These are phyloP conservation scores for Urocolius indicus DNA, from an alignment of 2,113 vertebrate species.

Conservation along the genomic window DNA sequence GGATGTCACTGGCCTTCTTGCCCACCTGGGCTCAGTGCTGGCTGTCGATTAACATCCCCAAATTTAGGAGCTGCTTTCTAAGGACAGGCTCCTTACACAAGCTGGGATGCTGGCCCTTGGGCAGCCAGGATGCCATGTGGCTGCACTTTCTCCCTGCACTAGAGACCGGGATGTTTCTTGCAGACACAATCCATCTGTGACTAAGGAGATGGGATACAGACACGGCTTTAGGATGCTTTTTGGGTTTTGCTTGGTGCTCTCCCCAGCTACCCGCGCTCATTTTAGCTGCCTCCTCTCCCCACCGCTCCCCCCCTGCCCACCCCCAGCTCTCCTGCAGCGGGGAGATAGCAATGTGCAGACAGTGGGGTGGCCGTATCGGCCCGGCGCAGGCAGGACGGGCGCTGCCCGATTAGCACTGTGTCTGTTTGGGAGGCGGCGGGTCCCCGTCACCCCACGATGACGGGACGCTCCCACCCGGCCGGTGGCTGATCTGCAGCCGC, in stretches of 20 bases:
- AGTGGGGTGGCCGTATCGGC: fast-evolving
- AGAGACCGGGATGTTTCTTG: neutral
- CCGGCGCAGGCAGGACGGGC: fast-evolving
- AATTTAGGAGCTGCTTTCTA: neutral
- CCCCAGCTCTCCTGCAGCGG: neutral
- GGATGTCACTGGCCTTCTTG: no score
- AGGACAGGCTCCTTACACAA: neutral
- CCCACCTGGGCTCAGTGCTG: no score
- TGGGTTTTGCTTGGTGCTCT: neutral
- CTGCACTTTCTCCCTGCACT: neutral
- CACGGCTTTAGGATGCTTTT: neutral
- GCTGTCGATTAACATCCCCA: no score
- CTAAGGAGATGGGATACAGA: neutral
- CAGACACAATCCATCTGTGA: fast-evolving
- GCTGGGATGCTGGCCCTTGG: neutral
- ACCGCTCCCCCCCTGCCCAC: neutral
- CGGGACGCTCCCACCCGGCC: fast-evolving
- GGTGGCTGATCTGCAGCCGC: neutral
- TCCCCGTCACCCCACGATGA: neutral
- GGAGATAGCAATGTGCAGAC: neutral
- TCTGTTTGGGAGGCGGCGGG: neutral
- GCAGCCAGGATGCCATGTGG: fast-evolving
- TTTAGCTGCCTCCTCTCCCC: neutral
- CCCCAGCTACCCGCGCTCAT: fast-evolving
- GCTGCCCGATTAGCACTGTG: fast-evolving